phyloP scores from a whole-genome alignment of 2,113 vertebrate genomes.

The Cheilinus undulatus region DNA sequence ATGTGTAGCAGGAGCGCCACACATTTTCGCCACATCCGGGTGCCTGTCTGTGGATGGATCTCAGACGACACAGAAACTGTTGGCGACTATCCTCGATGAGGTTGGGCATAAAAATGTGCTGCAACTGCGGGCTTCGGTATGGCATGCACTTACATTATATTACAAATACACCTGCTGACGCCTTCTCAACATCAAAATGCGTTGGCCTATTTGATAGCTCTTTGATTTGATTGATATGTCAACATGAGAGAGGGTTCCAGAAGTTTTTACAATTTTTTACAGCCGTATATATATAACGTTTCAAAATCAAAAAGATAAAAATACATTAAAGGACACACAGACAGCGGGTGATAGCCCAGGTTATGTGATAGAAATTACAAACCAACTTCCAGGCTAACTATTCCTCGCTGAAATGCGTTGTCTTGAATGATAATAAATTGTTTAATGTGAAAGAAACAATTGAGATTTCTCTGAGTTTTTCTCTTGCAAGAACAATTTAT shows the following conservation, averaged over 20 bases:
- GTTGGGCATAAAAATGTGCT: no score
- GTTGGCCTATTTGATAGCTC: no score
- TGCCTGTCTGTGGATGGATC: slow-evolving; percentile 66
- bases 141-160: background rate
- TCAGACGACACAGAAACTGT: no score
- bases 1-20: slow-evolving; percentile 72
- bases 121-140: no score
- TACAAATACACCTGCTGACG: slow-evolving; percentile 50
- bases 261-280: background rate
- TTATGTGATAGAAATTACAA: background rate
- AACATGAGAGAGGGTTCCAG: background rate
- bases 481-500: background rate
- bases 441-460: background rate
- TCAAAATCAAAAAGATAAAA: no score
- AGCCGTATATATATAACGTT: no score
- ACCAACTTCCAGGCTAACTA: background rate
- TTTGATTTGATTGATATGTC: no score
- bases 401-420: background rate
- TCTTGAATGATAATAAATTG: background rate
- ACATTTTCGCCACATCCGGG: slow-evolving; percentile 84
- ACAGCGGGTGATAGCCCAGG: no score
- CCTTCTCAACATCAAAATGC: background rate
- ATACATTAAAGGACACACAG: no score
- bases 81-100: slow-evolving; percentile 7
- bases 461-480: slow-evolving; percentile 1